These are phyloP conservation scores for Aurelia aurita complex sp. Pacific DNA, from an alignment of 30 jellyfish, hydroid and myxozoan species.

Conservation along the genomic window DNA sequence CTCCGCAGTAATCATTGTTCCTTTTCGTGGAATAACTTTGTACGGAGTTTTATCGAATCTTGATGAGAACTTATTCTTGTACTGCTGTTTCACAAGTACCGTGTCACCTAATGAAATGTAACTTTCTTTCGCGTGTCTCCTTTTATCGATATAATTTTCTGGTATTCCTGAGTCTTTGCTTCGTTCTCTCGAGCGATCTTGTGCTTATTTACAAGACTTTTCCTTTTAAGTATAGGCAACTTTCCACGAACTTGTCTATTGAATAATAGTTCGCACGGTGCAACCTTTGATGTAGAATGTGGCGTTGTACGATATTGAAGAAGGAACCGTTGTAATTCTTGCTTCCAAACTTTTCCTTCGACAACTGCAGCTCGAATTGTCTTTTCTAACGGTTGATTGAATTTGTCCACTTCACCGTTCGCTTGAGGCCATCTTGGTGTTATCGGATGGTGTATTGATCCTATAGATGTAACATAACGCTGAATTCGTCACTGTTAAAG, in stretches of 20 bases:
- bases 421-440: slow-evolving; percentile 47
- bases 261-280: slow-evolving; percentile 40
- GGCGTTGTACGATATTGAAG: slow-evolving; percentile 65
- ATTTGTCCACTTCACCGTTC: slow-evolving; percentile 49
- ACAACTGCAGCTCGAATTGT: slow-evolving; percentile 37
- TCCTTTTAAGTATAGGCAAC: slow-evolving; percentile 16
- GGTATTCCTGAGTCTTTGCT: slow-evolving; percentile 26
- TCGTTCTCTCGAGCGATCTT: slow-evolving; percentile 49
- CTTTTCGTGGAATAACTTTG: slow-evolving; percentile 20
- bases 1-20: slow-evolving; percentile 42
- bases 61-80: slow-evolving; percentile 25
- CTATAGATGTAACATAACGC: slow-evolving; percentile 5
- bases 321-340: slow-evolving; percentile 50
- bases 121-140: slow-evolving; percentile 16
- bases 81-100: slow-evolving; percentile 21
- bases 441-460: slow-evolving; percentile 21
- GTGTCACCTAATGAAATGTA: slow-evolving; percentile 15
- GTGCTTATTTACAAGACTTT: slow-evolving; percentile 30
- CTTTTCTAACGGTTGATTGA: slow-evolving; percentile 43
- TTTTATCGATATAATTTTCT: slow-evolving; percentile 5
- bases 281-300: slow-evolving; percentile 42
- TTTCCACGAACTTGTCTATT: slow-evolving; percentile 26
- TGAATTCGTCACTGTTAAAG: slow-evolving; percentile 10
- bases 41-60: slow-evolving; percentile 19
- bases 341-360: slow-evolving; percentile 64